Evolutionary conservation across 2,888 invertebrate species (phyloP).

Genomic region (Malthinus seriepunctatus): DNA sequence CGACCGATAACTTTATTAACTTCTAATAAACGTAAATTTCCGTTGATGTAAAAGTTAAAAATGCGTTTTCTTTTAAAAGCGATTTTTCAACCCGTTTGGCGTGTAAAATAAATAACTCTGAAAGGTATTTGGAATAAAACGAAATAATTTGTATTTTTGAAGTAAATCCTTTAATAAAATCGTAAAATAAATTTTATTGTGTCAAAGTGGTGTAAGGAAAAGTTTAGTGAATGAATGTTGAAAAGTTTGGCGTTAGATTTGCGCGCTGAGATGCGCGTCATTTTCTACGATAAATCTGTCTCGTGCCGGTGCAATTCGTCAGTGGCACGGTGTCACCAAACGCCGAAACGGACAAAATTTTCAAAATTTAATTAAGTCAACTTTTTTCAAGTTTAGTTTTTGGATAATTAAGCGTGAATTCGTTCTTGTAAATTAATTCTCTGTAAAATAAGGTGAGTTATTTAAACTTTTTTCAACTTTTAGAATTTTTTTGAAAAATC

Average conservation of each 20-base stretch:
- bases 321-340: constrained; percentile 31
- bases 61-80: no score
- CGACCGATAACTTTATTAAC: no score
- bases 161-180: constrained; percentile 1
- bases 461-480: neutral
- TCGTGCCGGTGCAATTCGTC: constrained; percentile 32
- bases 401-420: neutral
- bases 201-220: neutral
- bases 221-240: constrained; percentile 20
- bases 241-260: constrained; percentile 25
- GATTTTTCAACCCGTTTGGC: no score
- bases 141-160: neutral
- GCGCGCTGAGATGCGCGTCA: constrained; percentile 33
- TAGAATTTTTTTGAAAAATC: neutral
- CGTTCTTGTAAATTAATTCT: neutral
- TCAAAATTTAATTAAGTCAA: neutral
- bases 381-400: constrained; percentile 4
- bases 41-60: no score
- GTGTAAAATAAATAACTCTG: no score
- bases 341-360: constrained; percentile 20
- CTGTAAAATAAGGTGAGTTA: neutral
- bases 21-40: no score
- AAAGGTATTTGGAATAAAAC: no score
- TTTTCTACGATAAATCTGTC: constrained; percentile 35
- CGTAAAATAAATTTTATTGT: neutral